These are phyloP conservation scores for Panonychus citri DNA, from an alignment of 1,140 invertebrate species.

Conservation along the genomic window DNA sequence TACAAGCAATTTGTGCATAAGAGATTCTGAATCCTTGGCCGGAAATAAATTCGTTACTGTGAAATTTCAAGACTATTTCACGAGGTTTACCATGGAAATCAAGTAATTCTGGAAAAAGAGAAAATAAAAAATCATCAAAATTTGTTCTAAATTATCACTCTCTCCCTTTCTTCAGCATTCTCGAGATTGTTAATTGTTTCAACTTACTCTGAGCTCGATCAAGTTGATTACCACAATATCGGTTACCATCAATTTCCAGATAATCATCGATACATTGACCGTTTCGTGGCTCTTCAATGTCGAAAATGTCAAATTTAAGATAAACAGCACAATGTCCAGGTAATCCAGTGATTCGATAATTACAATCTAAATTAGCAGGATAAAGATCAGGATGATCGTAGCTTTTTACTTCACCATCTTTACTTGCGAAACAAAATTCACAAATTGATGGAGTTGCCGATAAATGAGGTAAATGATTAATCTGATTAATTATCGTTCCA, in stretches of 20 bases:
- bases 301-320: conserved; percentile 15
- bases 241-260: conserved; percentile 15
- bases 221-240: conserved; percentile 17
- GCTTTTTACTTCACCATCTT: conserved; percentile 12
- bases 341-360: conserved; percentile 11
- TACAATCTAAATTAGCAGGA: conserved; percentile 12
- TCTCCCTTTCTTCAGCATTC: neutral
- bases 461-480: neutral
- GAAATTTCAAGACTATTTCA: conserved; percentile 12
- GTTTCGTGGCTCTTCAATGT: conserved; percentile 9
- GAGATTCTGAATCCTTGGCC: conserved; percentile 13
- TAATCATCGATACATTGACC: conserved; percentile 14
- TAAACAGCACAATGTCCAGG: conserved; percentile 14
- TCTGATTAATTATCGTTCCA: neutral
- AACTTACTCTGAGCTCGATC: conserved; percentile 15
- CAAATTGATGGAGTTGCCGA: conserved; percentile 8
- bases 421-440: conserved; percentile 13
- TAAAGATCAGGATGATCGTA: conserved; percentile 14
- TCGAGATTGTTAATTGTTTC: neutral
- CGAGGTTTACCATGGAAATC: conserved; percentile 11
- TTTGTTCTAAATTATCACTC: too few species aligned
- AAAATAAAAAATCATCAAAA: neutral
- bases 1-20: conserved; percentile 10
- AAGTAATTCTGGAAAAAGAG: neutral
- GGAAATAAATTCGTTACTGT: conserved; percentile 7